A percentile compares a stretch with the other conserved stretches of the same genome.
phyloP scores from a whole-genome alignment of 2,888 invertebrate species.

The Erebia ligea region DNA sequence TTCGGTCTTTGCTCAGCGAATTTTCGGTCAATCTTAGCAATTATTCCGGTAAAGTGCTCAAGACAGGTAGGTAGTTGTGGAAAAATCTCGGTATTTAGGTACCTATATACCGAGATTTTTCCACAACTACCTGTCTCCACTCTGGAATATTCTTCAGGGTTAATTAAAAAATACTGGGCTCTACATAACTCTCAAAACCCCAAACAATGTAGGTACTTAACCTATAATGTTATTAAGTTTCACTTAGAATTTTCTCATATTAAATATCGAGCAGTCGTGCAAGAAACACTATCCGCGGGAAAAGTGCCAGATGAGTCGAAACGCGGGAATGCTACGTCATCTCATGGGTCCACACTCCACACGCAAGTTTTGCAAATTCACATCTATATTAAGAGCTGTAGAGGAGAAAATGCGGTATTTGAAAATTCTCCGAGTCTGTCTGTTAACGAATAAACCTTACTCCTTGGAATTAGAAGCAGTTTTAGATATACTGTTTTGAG shows the following conservation, averaged over 20 bases:
- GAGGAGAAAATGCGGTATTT: slow-evolving; percentile 55
- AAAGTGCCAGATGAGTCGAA: slow-evolving; percentile 69
- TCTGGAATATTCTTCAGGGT: too few species aligned
- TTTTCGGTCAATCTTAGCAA: too few species aligned
- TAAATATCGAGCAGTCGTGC: slow-evolving; percentile 60
- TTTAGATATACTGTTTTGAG: slow-evolving; percentile 57
- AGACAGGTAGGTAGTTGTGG: too few species aligned
- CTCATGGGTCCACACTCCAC: slow-evolving; percentile 43
- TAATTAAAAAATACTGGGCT: too few species aligned
- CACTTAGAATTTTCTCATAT: slow-evolving; percentile 59
- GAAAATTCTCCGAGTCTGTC: slow-evolving; percentile 23
- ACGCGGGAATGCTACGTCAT: slow-evolving; percentile 68
- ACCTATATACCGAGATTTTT: too few species aligned
- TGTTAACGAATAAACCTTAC: slow-evolving; percentile 55
- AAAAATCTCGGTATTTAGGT: too few species aligned
- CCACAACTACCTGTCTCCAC: too few species aligned
- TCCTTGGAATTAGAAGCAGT: slow-evolving; percentile 53
- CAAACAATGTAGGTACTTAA: slow-evolving; percentile 34
- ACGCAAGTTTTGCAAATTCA: slow-evolving; percentile 47
- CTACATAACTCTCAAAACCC: slow-evolving; percentile 21
- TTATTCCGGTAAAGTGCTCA: too few species aligned
- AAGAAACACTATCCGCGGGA: slow-evolving; percentile 72
- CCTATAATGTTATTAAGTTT: slow-evolving; percentile 54
- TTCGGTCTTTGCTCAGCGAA: too few species aligned
- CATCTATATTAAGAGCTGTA: slow-evolving; percentile 50